A percentile compares a stretch with the other conserved stretches of the same genome.
phyloP scores from a whole-genome alignment of 2,888 invertebrate species.

The Drosophila mayaguana region DNA sequence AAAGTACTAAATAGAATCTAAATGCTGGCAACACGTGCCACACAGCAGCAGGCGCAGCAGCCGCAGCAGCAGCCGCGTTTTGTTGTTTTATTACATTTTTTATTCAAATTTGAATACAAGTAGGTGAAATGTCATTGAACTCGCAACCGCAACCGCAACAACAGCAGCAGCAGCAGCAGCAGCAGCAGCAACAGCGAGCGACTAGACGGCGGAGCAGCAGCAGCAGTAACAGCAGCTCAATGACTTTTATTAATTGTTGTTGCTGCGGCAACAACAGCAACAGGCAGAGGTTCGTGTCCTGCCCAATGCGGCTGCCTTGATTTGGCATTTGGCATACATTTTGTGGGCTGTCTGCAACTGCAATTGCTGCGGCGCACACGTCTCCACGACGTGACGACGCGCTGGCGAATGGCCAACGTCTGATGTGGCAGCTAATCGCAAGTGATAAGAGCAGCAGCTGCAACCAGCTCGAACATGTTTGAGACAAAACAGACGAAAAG shows the following conservation, averaged over 20 bases:
- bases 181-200: conserved; percentile 7
- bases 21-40: conserved; percentile 2
- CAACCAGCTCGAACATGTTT: conserved; percentile 64
- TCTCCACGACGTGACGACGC: conserved; percentile 45
- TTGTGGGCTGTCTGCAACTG: conserved; percentile 1
- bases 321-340: conserved; percentile 64
- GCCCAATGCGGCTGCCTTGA: conserved; percentile 21
- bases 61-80: conserved; percentile 24
- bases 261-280: conserved; percentile 1
- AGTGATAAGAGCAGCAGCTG: conserved; percentile 58
- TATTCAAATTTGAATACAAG: conserved; percentile 65
- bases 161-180: conserved; percentile 4
- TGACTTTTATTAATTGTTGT: conserved; percentile 1
- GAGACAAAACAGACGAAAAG: conserved; percentile 48
- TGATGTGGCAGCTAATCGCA: conserved; percentile 18
- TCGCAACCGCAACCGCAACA: conserved; percentile 46
- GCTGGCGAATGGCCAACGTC: conserved; percentile 44
- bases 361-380: conserved; percentile 29
- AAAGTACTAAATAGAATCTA: conserved; percentile 21
- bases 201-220: conserved; percentile 30
- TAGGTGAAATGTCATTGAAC: conserved; percentile 76
- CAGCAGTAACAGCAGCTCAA: conserved; percentile 12
- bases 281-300: conserved; percentile 2
- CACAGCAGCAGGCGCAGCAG: conserved; percentile 14
- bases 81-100: conserved; percentile 34